These are phyloP conservation scores for Achatina immaculata DNA, from an alignment of 1,140 invertebrate genomes.

Conservation along the genomic window DNA sequence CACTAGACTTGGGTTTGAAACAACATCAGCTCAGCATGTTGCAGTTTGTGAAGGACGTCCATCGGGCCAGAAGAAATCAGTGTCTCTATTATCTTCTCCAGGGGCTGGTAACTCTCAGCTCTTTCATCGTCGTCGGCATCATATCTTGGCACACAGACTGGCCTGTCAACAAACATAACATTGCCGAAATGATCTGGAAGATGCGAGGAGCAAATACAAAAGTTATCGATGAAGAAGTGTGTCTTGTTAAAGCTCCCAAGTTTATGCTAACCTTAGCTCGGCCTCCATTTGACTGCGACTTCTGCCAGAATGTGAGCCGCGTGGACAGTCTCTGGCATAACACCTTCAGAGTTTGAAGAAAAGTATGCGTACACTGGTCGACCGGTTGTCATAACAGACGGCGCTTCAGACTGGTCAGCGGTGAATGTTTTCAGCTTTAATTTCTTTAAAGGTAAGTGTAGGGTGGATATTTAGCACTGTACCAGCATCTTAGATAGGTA, in stretches of 20 bases:
- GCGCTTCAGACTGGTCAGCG: conserved; percentile 84
- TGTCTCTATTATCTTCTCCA: conserved; percentile 9
- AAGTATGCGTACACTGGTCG: conserved; percentile 80
- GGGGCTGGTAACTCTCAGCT: conserved; percentile 25
- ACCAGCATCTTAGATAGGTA: too few species aligned
- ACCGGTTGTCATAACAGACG: conserved; percentile 88
- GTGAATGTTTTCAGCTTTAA: conserved; percentile 80
- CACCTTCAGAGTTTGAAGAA: conserved; percentile 75
- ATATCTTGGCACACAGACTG: conserved; percentile 52
- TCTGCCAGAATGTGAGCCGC: conserved; percentile 78
- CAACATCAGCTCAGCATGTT: conserved; percentile 51
- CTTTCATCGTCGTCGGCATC: conserved; percentile 38
- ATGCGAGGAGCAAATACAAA: conserved; percentile 30
- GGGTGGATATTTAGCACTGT: too few species aligned
- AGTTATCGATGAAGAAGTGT: conserved; percentile 55
- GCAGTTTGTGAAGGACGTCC: conserved; percentile 41
- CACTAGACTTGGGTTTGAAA: conserved; percentile 51
- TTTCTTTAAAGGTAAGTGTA: conserved; percentile 83
- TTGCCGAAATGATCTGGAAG: conserved; percentile 47
- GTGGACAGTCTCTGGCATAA: conserved; percentile 75
- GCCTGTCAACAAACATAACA: conserved; percentile 51
- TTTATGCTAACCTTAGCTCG: conserved; percentile 78
- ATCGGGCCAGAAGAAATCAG: conserved; percentile 29
- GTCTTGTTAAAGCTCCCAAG: conserved; percentile 74
- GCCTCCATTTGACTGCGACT: conserved; percentile 84